Evolutionary conservation across 2,113 vertebrate genomes (phyloP).

Genomic region (Suncus etruscus): DNA sequence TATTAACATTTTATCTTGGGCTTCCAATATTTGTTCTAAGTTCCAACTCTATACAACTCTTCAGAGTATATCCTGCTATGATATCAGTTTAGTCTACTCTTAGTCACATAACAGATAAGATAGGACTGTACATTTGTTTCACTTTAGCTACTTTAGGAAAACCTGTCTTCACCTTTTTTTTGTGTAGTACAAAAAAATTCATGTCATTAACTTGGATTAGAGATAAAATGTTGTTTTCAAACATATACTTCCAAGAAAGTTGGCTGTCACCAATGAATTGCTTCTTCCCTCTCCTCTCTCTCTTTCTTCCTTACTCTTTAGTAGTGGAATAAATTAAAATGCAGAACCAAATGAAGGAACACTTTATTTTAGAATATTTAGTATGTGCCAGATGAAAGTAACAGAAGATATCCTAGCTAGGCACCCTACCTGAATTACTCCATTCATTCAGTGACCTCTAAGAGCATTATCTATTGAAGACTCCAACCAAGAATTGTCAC

Average conservation of each 20-base stretch:
- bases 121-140: neutral
- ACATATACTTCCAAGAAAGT: neutral
- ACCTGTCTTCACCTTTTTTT: neutral
- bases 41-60: neutral
- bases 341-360: neutral
- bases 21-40: neutral
- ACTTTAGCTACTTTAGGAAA: neutral
- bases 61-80: neutral
- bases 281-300: neutral
- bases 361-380: neutral
- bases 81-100: neutral
- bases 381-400: neutral
- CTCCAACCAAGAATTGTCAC: neutral
- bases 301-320: neutral
- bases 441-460: neutral
- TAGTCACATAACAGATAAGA: neutral
- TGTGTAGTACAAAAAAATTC: conserved; percentile 11
- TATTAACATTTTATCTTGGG: neutral
- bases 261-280: neutral
- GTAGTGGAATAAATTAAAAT: neutral
- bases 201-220: neutral
- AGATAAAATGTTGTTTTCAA: neutral
- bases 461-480: neutral
- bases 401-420: neutral
- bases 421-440: neutral